Base-by-base conservation (phyloP, 2,888 invertebrate species). In the Lutraria lutraria region DNA sequence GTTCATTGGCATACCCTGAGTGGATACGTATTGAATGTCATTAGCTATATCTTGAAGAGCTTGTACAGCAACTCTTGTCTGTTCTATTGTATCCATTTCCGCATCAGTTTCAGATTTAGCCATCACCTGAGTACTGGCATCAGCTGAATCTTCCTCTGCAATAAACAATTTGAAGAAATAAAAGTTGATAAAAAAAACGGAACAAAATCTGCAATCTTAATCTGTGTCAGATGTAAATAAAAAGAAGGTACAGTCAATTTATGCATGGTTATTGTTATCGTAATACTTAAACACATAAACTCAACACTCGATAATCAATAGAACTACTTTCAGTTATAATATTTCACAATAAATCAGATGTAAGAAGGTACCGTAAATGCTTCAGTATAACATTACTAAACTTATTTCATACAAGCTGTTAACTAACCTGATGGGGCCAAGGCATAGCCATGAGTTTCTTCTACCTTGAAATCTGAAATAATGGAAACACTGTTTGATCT, bases 11-110 rank as follows among this genome's bases (percentile, higher is more conserved):
- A 89, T 68, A 16, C 86, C 54, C 19, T 79, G 79, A 53, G 91
- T 16, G 15, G 87, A 79, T 43, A 91, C 83, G 63, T 80, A 87
- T 43, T 91, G 89, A 76, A 90, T 87, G 85, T 91, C 91, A 56
- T 91, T 91, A 34, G 91, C 91, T 56, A 91, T 91, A 80, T 91
- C 92, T 87, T 92, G 92, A 56, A 92, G 83, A 12, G 92, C 92
- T 63, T 92, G 92, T 4, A 92, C 92, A 19, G 92, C 92, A 0
- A 92, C 92, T 31, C 91, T 88, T n/a, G 91, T 91, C 43, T 91
- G 89, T 54, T 91, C 91, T n/a, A 91, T 86, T 19, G 86, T 88
- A 79, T 91, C 91, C 31, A 88, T 29, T 16, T 89, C 76, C 16
- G 34, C 25, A 31, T 87, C 90, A 12, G 80, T 15, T n/a, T 89